Base-by-base conservation (phyloP, 2,797 vertebrate species). In the Parauchenoglanis ngamensis region DNA sequence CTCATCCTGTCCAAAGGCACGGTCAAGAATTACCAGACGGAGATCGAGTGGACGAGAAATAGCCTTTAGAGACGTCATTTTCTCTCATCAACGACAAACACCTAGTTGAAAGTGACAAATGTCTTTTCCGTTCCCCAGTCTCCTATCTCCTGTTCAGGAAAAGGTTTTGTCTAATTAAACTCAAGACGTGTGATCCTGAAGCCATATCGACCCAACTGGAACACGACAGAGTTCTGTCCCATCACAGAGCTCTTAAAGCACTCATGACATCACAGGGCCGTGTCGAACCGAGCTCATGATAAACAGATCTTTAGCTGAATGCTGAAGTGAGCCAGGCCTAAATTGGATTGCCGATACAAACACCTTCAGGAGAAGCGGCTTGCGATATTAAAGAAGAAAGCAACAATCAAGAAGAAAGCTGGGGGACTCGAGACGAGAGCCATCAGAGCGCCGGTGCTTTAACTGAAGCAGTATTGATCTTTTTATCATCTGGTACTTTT, bases 401-500 rank as follows among this genome's bases (percentile, higher is more conserved):
- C n/a, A 92, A 94, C 94, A 94, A 94, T 94, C 91, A 91, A 92
- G 92, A 91, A 92, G 90, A 95, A 93, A 87, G 95, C 94, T 93
- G 94, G 93, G 94, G 92, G 12, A 92, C 92, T 91, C 89, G 89
- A 94, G 92, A 93, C 92, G 94, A 94, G 93, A 94, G 93, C 93
- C 94, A 93, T 94, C 92, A 94, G 92, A 92, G 92, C 92, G 93
- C 91, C 92, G 92, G 93, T 93, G 94, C 91, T 92, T 94, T 94
- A 95, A 95, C 94, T 94, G 94, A 95, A 94, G 92, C 92, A 94
- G 91, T 96, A 96, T 96, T 96, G 96, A 96, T 96, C 89, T 92
- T 90, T 90, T 86, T 87, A 68, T 85, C 61, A 61, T 87, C 73
- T 76, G 56, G 89, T 91, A 93, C 91, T 94, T 93, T 94, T 90